Conservation (phyloP, 92 coral and sea anemone genomes). For the Blastomussa wellsi region DNA sequence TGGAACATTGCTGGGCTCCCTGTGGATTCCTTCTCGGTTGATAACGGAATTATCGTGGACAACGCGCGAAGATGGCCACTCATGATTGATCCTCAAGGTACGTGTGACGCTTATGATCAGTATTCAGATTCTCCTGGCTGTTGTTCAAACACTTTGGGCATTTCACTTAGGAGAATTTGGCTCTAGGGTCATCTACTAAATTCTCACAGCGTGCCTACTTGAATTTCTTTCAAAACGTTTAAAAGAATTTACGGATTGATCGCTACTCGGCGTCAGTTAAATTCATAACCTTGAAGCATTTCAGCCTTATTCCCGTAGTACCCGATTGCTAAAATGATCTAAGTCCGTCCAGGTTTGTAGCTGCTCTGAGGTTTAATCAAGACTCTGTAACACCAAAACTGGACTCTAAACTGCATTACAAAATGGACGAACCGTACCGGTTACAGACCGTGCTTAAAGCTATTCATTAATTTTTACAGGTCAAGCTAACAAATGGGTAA, state of each 20-base stretch:
- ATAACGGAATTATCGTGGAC: slow-evolving; percentile 94
- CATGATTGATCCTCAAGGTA: slow-evolving; percentile 99
- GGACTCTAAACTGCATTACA: background rate
- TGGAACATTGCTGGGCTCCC: slow-evolving; percentile 99
- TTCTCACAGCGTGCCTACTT: background rate
- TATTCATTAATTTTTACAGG: slow-evolving; percentile 47
- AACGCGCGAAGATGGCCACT: slow-evolving; percentile 99
- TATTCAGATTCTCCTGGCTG: background rate
- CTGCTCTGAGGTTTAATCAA: background rate
- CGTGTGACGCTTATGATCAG: background rate
- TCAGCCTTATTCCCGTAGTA: too few relatives aligned
- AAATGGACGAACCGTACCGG: background rate
- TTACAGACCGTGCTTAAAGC: background rate
- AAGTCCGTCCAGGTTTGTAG: background rate
- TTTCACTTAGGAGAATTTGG: background rate
- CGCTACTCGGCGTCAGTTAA: background rate
- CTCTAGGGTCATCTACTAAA: background rate
- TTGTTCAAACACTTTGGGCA: background rate
- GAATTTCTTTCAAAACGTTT: background rate
- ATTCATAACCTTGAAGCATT: too few relatives aligned
- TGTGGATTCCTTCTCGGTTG: slow-evolving; percentile 94
- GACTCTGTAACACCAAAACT: background rate
- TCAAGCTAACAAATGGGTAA: slow-evolving; percentile 98
- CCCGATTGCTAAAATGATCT: too few relatives aligned
- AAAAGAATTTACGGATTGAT: background rate